Evolutionary conservation across 2,113 vertebrate genomes (phyloP), one percentile per base, ranked within the genome.

Genomic region (Cryptotis parvus): DNA sequence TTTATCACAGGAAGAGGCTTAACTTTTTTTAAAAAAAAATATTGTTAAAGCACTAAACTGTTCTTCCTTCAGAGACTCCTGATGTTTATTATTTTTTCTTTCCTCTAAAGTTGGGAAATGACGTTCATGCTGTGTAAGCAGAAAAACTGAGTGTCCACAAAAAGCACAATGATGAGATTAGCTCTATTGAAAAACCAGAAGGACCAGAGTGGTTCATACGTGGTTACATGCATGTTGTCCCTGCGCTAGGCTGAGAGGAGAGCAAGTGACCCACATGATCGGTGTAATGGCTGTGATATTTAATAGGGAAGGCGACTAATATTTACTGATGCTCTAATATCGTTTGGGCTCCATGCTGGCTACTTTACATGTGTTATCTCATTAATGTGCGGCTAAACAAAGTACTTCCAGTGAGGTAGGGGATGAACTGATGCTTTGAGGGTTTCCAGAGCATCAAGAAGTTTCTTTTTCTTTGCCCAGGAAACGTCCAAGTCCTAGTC

Each of bases 111-210:
- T 93, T 92, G 75, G 49, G 43, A 83, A 84, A 20, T 80, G 77
- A 79, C 55, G 88, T 73, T 41, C 49, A 61, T 77, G 91, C 79
- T 91, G 43, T 35, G 82, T 83, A 86, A 95, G 91, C 90, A 94
- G 83, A 85, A 96, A 91, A 92, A 45, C 82, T 72, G 55, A 93
- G 77, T 73, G 92, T 94, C 94, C 65, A 84, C 91, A 94, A 91
- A 49, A 26, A 2, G 1, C 70, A 31, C 92, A 89, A 92, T 89
- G 85, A 94, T 90, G 55, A 61, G 80, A 96, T 94, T 88, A 92
- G 84, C 96, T 91, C 92, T 88, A 92, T 69, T 81, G 76, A 87
- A 90, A 93, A 91, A 90, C 58, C 70, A 33, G 66, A 95, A 90
- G 88, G 74, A 84, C 63, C 83, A 35, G 45, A 74, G 79, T 61